Evolutionary conservation across 2,888 invertebrate species (phyloP), one percentile per base, ranked within the genome.

Genomic region (Polyommatus iphigenia): DNA sequence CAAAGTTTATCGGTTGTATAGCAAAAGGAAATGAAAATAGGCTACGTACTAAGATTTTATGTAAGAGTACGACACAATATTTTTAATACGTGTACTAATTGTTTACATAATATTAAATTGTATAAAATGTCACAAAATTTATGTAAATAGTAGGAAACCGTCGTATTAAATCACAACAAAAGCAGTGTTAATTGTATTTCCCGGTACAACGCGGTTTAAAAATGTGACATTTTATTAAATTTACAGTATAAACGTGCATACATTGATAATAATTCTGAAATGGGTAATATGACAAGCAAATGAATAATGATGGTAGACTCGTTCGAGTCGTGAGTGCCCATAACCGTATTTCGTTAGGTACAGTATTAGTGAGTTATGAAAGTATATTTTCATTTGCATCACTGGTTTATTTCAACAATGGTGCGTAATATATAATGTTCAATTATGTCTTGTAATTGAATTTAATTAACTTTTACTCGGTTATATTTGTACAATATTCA

Each of bases 261-360:
- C 75, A 75, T 50, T 75, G 54, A 75, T 54, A 75, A 75, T 75
- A 75, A 75, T 75, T 54, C 75, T 50, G 54, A 29, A 29, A 75
- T 46, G 24, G 75, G 75, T 24, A 75, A 75, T 75, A 24, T 50
- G 75, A 24, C 24, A 75, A 75, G 54, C 75, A 75, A 75, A 84
- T 87, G 85, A 87, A 82, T 87, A 86, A 87, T 84, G 85, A 81
- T 81, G 81, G 82, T 87, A 85, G 84, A 86, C 86, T 85, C 84
- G 84, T 85, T 83, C 80, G 54, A 71, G 77, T 78, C 54, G 76
- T 77, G 78, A 79, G 78, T 76, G 78, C 76, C 76, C 77, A 76
- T 77, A 79, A 77, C 78, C 79, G 62, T 79, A 78, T 77, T 76
- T 78, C 76, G 78, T 77, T 50, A 18, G 75, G 20, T 54, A 50